A percentile compares a stretch with the other conserved stretches of the same genome.
phyloP scores from a whole-genome alignment of 2,888 invertebrate genomes.

The Nineta flava region DNA sequence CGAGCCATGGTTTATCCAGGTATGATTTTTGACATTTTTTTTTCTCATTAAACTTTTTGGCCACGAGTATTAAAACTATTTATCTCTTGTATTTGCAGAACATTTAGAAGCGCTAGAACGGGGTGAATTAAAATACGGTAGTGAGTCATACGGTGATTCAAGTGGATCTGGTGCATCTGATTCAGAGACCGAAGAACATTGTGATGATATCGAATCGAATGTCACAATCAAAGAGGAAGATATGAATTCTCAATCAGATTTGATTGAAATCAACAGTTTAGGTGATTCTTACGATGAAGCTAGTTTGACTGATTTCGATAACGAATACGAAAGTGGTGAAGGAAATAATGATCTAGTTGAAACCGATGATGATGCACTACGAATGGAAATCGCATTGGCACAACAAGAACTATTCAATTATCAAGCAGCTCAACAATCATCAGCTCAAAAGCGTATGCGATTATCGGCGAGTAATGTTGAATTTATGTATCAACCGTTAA shows the following conservation, averaged over 20 bases:
- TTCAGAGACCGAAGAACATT: conserved; percentile 36
- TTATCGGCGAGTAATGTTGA: conserved; percentile 1
- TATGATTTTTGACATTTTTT: conserved; percentile 20
- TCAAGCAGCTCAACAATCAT: conserved; percentile 21
- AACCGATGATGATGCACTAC: conserved; percentile 33
- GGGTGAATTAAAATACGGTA: conserved; percentile 74
- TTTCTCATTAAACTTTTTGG: neutral
- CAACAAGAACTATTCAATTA: conserved; percentile 27
- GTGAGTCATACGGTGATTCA: conserved; percentile 33
- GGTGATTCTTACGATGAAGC: conserved; percentile 7
- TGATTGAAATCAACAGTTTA: conserved; percentile 6
- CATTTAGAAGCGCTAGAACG: conserved; percentile 68
- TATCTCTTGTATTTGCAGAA: conserved; percentile 31
- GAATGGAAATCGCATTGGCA: conserved; percentile 27
- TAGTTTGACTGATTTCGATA: conserved; percentile 7
- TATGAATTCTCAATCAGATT: conserved; percentile 21
- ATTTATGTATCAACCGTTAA: conserved; percentile 4
- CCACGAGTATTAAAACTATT: too few species aligned
- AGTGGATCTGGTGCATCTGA: conserved; percentile 50
- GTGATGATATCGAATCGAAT: conserved; percentile 30
- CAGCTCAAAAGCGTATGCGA: conserved; percentile 12
- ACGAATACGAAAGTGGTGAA: conserved; percentile 51
- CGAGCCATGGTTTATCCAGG: conserved; percentile 90
- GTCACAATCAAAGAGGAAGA: conserved; percentile 26
- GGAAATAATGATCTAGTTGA: conserved; percentile 26